These are phyloP conservation scores for Patella ulyssiponensis DNA, from an alignment of 2,888 invertebrate genomes.

Conservation along the genomic window DNA sequence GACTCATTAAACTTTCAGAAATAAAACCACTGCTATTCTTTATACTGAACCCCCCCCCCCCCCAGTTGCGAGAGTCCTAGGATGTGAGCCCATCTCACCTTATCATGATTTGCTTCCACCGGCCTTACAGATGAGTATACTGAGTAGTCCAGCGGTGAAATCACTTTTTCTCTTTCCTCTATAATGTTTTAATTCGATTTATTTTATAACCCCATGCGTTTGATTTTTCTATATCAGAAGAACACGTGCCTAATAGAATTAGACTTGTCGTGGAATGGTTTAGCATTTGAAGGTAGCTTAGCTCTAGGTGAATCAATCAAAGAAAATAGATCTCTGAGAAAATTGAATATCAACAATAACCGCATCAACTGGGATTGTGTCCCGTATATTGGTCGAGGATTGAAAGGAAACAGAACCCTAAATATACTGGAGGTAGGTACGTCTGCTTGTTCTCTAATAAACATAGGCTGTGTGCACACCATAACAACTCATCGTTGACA, in stretches of 20 bases:
- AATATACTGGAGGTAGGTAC: slow-evolving; percentile 61
- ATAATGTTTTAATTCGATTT: not conserved
- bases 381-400: slow-evolving; percentile 59
- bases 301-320: slow-evolving; percentile 63
- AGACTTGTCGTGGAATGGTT: slow-evolving; percentile 68
- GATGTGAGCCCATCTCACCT: no score
- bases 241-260: slow-evolving; percentile 51
- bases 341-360: slow-evolving; percentile 66
- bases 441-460: no score
- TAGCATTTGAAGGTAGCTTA: slow-evolving; percentile 66
- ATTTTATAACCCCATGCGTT: not conserved
- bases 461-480: no score
- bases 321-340: slow-evolving; percentile 58
- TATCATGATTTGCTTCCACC: no score
- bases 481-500: no score
- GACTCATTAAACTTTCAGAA: no score
- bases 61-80: no score
- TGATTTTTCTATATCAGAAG: slow-evolving; percentile 38
- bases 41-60: no score
- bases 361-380: slow-evolving; percentile 70
- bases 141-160: no score
- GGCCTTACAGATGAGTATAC: no score
- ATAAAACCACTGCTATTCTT: no score
- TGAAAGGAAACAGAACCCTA: slow-evolving; percentile 58
- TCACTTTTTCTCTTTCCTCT: not conserved